Evolutionary conservation across 2,113 vertebrate species (phyloP), one percentile per base, ranked within the genome.

Genomic region (Sphaerodactylus townsendi): DNA sequence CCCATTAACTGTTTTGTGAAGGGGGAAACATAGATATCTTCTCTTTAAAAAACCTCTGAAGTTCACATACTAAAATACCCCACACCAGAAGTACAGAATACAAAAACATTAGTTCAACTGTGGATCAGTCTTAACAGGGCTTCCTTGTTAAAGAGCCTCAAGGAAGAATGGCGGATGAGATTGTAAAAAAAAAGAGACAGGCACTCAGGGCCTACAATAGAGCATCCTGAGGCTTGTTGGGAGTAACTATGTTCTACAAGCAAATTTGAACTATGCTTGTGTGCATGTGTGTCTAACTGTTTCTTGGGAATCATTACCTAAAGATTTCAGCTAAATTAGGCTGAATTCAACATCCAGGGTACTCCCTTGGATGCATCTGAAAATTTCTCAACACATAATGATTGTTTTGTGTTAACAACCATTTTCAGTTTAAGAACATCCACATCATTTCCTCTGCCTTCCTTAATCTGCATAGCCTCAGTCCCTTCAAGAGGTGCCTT

Each of bases 1-100:
- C 14, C 53, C 21, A 87, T 88, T 76, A 44, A 62, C 75, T 46
- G 84, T 75, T 75, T 90, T 48, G 37, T 37, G n/a, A 65, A 41
- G 53, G 33, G 53, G 37, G 6, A 35, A 39, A 77, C 59, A 41
- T 39, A 23, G 41, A 71, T 71, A 62, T 78, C 46, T 71, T 33
- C 25, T 71, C 33, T 78, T 69, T 72, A 8, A 33, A 21, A 73
- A 73, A 72, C 33, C 19, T 6, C n/a, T 56, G 15, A 39, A 85
- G 25, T 85, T 64, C 69, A 79, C 35, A 71, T 85, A 30, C 33
- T 85, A 85, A 79, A 64, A 48, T 72, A 64, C 56, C 56, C 25
- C 37, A 39, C 33, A 66, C 15, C 6, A 68, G n/a, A 68, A 64
- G 14, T 56, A 70, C 14, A 72, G 66, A 72, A 21, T 71, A 78